Conservation (phyloP, 2,797 vertebrate genomes). For the Lepus oiostolus region DNA sequence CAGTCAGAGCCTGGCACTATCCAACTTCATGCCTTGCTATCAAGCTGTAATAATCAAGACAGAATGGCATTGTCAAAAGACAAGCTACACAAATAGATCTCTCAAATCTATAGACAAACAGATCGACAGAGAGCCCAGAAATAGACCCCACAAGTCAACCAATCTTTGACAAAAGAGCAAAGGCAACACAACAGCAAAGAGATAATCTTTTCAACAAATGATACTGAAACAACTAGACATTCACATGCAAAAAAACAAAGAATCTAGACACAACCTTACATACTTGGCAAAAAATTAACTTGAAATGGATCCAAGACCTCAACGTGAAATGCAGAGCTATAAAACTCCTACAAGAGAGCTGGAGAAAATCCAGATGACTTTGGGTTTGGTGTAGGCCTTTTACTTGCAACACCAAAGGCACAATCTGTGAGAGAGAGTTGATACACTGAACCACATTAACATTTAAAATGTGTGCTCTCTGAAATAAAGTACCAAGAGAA, state of each 20-base stretch:
- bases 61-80: not conserved
- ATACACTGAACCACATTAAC: not conserved
- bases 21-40: not conserved
- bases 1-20: not conserved
- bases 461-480: not conserved
- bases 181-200: not conserved
- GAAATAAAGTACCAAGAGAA: not conserved
- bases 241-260: not conserved
- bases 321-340: not conserved
- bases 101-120: not conserved
- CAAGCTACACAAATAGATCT: too few relatives aligned
- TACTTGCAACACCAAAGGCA: not conserved
- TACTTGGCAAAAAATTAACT: not conserved
- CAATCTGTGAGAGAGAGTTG: not conserved
- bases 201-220: not conserved
- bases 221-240: not conserved
- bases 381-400: not conserved
- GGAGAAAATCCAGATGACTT: not conserved
- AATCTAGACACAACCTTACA: not conserved
- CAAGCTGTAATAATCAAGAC: not conserved
- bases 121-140: not conserved
- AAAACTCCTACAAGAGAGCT: not conserved
- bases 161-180: not conserved
- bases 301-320: not conserved
- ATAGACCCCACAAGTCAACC: not conserved